Evolutionary conservation across 2,113 vertebrate species (phyloP).

Genomic region (Menidia beryllina): DNA sequence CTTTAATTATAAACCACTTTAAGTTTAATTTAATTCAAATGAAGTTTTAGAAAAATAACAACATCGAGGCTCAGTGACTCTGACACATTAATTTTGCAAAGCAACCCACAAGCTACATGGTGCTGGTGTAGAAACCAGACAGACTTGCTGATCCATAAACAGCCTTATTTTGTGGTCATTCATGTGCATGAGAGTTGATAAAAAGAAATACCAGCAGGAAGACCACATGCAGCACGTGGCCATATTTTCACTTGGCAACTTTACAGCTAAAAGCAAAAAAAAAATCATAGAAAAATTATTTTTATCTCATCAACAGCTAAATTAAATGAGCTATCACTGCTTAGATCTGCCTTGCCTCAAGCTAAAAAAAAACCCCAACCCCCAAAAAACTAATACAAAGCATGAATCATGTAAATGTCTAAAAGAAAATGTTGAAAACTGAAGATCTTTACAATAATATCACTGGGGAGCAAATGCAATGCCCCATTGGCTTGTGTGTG

Average conservation of each 20-base stretch:
- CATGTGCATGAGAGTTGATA: constrained; percentile 3
- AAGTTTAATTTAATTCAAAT: constrained; percentile 37
- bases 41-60: background rate
- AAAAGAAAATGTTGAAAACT: constrained; percentile 17
- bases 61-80: constrained; percentile 38
- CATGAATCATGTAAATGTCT: constrained; percentile 24
- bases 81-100: constrained; percentile 29
- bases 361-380: constrained; percentile 45
- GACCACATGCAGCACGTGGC: background rate
- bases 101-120: constrained; percentile 15
- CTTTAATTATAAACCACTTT: constrained; percentile 40
- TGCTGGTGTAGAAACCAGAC: constrained; percentile 19
- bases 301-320: constrained; percentile 3
- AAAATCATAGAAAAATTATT: background rate
- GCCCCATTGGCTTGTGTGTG: background rate
- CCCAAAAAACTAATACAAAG: no score
- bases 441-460: background rate
- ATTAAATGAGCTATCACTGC: constrained; percentile 1
- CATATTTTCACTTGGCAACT: background rate
- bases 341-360: constrained; percentile 26
- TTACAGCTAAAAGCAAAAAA: background rate
- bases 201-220: constrained; percentile 21
- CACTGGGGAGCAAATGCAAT: background rate
- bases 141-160: constrained; percentile 19
- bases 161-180: constrained; percentile 9